Percentiles rank a stretch among this genome's conserved stretches.
Conservation (phyloP, 2,113 vertebrate genomes). For the Herpetotheres cachinnans region DNA sequence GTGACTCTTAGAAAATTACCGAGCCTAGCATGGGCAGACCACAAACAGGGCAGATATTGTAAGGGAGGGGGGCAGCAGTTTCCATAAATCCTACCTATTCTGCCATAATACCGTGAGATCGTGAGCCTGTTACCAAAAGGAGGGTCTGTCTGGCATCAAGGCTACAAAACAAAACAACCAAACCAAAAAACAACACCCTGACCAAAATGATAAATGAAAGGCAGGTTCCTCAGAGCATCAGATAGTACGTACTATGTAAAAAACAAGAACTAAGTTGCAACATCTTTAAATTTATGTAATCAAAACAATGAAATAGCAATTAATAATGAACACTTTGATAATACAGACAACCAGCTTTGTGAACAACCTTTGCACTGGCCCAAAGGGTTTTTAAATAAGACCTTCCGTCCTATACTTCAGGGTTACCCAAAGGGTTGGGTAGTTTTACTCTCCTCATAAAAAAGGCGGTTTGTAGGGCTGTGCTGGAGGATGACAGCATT, state of each 20-base stretch:
- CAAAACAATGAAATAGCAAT: conserved; percentile 53
- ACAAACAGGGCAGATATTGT: neutral
- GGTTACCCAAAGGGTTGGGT: neutral
- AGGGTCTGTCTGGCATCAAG: neutral
- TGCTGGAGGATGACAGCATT: neutral
- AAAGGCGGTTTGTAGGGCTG: neutral
- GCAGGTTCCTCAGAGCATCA: conserved; percentile 60
- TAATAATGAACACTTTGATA: conserved; percentile 59
- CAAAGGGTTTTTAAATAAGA: neutral
- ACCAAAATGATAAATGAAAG: conserved; percentile 64
- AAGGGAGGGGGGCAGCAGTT: neutral
- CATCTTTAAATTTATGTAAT: conserved; percentile 65
- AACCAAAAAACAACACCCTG: neutral
- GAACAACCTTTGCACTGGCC: neutral
- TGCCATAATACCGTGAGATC: neutral
- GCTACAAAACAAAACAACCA: neutral
- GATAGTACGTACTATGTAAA: conserved; percentile 22
- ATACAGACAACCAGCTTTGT: neutral
- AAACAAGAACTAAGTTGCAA: conserved; percentile 45
- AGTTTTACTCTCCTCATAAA: neutral
- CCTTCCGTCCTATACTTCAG: neutral
- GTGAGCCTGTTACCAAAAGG: neutral
- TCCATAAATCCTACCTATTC: neutral
- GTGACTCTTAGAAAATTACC: rapidly evolving
- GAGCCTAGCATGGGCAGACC: neutral